Percentiles rank a stretch among this genome's conserved stretches.
phyloP scores from a whole-genome alignment of 2,888 invertebrate genomes.

The Drosophila siamana region DNA sequence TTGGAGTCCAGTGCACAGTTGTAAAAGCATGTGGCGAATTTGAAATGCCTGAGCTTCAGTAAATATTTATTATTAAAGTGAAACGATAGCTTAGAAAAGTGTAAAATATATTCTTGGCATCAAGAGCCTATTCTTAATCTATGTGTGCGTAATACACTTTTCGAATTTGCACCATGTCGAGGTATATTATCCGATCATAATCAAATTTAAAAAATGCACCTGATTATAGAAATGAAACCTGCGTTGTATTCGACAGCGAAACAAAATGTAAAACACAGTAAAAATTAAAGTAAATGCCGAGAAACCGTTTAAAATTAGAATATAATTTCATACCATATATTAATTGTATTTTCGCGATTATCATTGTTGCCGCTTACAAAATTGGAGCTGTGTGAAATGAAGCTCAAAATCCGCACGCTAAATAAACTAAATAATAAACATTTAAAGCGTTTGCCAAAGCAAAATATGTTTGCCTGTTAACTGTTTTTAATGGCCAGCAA shows the following conservation, averaged over 20 bases:
- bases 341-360: slow-evolving; percentile 16
- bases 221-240: too few species aligned
- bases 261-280: too few species aligned
- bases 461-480: slow-evolving; percentile 57
- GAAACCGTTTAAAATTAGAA: slow-evolving; percentile 24
- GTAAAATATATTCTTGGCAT: too few species aligned
- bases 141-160: too few species aligned
- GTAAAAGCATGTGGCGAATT: not conserved
- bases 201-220: too few species aligned
- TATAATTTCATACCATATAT: not conserved
- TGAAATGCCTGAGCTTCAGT: not conserved
- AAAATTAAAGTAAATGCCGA: slow-evolving; percentile 9
- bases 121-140: too few species aligned
- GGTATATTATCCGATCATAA: too few species aligned
- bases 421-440: slow-evolving; percentile 42
- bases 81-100: too few species aligned
- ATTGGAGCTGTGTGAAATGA: slow-evolving; percentile 38
- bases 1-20: slow-evolving; percentile 27
- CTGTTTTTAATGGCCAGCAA: slow-evolving; percentile 56
- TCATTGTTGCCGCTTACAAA: slow-evolving; percentile 21
- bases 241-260: too few species aligned
- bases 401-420: slow-evolving; percentile 46
- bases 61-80: too few species aligned
- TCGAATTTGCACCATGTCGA: too few species aligned
- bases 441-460: slow-evolving; percentile 31